Conservation (phyloP, 2,113 vertebrate species). For the Orthonyx spaldingii region DNA sequence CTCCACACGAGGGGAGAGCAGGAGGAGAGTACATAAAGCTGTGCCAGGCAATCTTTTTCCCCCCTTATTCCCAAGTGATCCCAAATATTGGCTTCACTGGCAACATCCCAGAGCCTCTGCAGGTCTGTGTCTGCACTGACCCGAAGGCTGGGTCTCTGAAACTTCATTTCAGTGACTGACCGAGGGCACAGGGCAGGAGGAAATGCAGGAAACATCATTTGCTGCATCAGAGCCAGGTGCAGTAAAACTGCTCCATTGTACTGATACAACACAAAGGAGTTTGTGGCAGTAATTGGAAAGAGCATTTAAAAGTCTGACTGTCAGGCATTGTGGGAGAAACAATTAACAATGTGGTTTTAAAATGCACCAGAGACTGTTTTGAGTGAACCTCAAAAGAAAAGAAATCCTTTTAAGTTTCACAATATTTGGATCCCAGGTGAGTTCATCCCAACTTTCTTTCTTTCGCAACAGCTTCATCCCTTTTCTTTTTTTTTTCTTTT, state of each 20-base stretch:
- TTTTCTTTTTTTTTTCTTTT: background rate
- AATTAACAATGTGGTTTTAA: conserved; percentile 30
- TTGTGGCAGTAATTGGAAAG: conserved; percentile 17
- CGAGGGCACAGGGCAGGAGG: background rate
- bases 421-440: conserved; percentile 48
- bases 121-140: background rate
- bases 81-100: background rate
- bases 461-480: background rate
- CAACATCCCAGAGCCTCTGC: background rate
- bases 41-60: background rate
- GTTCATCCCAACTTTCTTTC: background rate
- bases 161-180: background rate
- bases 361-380: background rate
- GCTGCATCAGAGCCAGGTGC: background rate
- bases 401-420: conserved; percentile 38
- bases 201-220: background rate
- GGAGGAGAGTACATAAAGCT: background rate
- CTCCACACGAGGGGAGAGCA: background rate
- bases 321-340: conserved; percentile 38
- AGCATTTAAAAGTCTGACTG: conserved; percentile 18
- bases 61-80: rapidly evolving
- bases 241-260: background rate
- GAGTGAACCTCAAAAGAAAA: conserved; percentile 36
- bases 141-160: background rate
- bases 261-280: background rate